Percentiles rank a stretch among this genome's conserved stretches.
phyloP scores from a whole-genome alignment of 2,113 vertebrate genomes.

The Hyla sarda region DNA sequence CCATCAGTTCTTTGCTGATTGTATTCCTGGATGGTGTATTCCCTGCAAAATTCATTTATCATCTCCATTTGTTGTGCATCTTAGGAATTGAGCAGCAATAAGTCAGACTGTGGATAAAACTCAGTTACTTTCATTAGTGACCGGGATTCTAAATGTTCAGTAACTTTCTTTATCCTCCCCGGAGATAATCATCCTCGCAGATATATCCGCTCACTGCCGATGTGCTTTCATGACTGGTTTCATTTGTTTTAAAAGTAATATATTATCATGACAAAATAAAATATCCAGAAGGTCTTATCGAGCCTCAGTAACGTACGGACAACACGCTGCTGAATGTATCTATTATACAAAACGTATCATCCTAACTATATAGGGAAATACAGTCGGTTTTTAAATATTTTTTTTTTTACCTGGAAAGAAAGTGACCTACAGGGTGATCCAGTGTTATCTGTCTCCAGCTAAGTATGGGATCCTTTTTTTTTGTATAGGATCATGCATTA shows the following conservation, averaged over 20 bases:
- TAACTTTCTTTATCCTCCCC: not conserved
- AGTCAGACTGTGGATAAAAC: constrained; percentile 6
- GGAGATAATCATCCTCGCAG: constrained; percentile 11
- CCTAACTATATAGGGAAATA: not conserved
- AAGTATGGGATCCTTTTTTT: too few species aligned
- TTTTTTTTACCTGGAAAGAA: too few species aligned
- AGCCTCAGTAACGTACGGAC: not conserved
- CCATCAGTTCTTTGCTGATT: not conserved
- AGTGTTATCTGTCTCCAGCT: too few species aligned
- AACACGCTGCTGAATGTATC: not conserved
- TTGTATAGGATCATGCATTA: too few species aligned
- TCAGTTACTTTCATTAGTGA: not conserved
- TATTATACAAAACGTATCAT: not conserved
- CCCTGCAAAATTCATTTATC: not conserved
- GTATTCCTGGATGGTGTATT: not conserved
- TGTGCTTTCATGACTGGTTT: not conserved
- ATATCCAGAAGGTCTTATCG: not conserved
- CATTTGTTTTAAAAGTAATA: constrained; percentile 1
- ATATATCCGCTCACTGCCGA: not conserved
- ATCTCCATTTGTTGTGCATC: not conserved
- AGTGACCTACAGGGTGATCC: too few species aligned
- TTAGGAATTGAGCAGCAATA: constrained; percentile 7
- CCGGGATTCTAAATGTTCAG: not conserved
- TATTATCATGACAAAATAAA: not conserved
- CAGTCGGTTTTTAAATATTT: too few species aligned